Evolutionary conservation across 2,113 vertebrate genomes (phyloP).

Genomic region (Crotalus helleri): DNA sequence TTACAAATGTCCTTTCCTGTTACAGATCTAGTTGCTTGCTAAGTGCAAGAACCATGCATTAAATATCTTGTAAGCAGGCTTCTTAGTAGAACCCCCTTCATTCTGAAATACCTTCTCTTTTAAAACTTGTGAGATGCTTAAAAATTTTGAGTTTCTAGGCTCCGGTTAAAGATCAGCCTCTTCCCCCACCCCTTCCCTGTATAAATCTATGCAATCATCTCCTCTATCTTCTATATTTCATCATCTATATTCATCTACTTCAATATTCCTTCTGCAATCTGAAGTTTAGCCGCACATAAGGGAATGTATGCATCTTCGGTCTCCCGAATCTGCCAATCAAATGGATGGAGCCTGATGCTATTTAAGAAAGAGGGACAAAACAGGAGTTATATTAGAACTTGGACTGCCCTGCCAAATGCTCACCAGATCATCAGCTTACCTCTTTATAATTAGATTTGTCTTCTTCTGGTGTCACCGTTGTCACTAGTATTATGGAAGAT

Average conservation of each 20-base stretch:
- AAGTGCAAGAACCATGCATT: neutral
- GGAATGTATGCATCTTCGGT: no score
- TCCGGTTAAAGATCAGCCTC: neutral
- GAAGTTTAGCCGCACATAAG: neutral
- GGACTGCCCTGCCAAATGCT: neutral
- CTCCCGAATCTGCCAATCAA: neutral
- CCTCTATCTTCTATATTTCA: neutral
- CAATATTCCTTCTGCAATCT: neutral
- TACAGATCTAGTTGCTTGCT: neutral
- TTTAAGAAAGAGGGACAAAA: neutral
- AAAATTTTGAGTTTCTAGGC: neutral
- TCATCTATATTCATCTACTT: neutral
- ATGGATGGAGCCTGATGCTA: neutral
- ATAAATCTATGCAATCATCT: neutral
- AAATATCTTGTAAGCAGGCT: neutral
- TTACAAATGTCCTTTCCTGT: neutral
- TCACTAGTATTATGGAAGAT: slow-evolving; percentile 73
- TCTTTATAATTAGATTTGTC: slow-evolving; percentile 77
- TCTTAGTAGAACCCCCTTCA: neutral
- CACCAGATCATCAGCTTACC: slow-evolving; percentile 67
- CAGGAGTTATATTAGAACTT: neutral
- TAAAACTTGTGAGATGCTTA: neutral
- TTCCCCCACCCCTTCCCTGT: neutral
- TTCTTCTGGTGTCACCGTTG: slow-evolving; percentile 70
- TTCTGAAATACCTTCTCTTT: neutral